Percentiles rank a stretch among this genome's conserved stretches.
These are phyloP conservation scores for Plecturocebus donacophilus DNA, from an alignment of 2,113 vertebrate genomes.

Conservation along the genomic window DNA sequence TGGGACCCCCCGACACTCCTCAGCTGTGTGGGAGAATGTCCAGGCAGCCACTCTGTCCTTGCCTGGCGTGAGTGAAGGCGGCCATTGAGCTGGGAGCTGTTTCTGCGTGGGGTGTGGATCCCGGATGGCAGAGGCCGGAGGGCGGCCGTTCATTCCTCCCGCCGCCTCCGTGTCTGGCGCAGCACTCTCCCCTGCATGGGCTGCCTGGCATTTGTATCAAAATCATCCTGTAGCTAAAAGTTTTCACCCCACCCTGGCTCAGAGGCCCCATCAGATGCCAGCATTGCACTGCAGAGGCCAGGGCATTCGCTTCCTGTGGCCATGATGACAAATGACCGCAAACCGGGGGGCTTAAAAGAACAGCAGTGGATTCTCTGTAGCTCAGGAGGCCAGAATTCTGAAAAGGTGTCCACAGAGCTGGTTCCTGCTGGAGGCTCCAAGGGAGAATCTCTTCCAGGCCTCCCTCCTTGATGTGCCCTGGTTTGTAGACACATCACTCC, in stretches of 20 bases:
- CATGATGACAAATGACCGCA: background rate
- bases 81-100: background rate
- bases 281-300: background rate
- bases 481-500: rapidly evolving
- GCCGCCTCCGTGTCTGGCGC: background rate
- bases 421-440: background rate
- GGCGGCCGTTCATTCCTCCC: too few species aligned
- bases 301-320: background rate
- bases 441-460: too few species aligned
- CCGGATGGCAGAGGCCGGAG: background rate
- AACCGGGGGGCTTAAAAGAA: too few species aligned
- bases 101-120: background rate
- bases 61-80: background rate
- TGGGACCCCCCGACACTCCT: background rate
- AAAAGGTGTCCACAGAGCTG: background rate
- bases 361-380: background rate
- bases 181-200: background rate
- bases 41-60: background rate
- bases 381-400: background rate
- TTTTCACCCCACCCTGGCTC: background rate
- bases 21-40: background rate
- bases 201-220: background rate
- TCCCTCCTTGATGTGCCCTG: background rate
- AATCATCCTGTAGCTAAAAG: background rate
- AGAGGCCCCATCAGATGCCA: background rate